phyloP scores from a whole-genome alignment of 1,140 invertebrate genomes.

The Ridgeia piscesae region DNA sequence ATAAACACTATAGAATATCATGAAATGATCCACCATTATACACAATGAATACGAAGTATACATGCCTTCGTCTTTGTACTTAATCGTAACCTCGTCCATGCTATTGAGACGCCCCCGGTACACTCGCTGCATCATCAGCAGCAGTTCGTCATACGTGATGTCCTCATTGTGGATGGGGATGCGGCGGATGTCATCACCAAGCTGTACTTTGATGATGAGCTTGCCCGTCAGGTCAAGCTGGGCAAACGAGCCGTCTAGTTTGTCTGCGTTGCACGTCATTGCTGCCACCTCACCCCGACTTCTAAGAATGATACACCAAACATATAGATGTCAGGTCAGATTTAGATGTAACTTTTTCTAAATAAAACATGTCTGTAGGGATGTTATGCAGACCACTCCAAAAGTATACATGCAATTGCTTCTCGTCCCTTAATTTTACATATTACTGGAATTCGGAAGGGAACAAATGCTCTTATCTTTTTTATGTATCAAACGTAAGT shows the following conservation, averaged over 20 bases:
- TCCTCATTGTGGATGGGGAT: constrained; percentile 78
- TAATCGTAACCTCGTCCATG: constrained; percentile 72
- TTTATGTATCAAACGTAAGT: no score
- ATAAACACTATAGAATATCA: constrained; percentile 5
- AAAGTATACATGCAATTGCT: no score
- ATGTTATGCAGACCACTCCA: no score
- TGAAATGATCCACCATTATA: no score
- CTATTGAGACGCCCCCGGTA: constrained; percentile 68
- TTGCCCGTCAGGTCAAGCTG: constrained; percentile 62
- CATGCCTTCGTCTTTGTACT: constrained; percentile 76
- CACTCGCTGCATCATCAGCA: constrained; percentile 78
- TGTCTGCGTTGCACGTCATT: background rate
- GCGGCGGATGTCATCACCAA: constrained; percentile 72
- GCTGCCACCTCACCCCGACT: background rate
- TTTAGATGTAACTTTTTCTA: no score
- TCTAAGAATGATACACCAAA: background rate
- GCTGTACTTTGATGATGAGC: constrained; percentile 67
- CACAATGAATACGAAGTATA: background rate
- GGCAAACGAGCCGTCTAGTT: constrained; percentile 14
- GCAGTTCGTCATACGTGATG: constrained; percentile 75
- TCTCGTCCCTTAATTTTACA: no score
- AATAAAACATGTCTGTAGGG: no score
- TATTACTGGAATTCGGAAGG: no score
- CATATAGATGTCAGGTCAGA: no score
- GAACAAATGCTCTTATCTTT: no score